These are phyloP conservation scores for Drosophila rufa DNA, from an alignment of 1,140 invertebrate genomes.

Conservation along the genomic window DNA sequence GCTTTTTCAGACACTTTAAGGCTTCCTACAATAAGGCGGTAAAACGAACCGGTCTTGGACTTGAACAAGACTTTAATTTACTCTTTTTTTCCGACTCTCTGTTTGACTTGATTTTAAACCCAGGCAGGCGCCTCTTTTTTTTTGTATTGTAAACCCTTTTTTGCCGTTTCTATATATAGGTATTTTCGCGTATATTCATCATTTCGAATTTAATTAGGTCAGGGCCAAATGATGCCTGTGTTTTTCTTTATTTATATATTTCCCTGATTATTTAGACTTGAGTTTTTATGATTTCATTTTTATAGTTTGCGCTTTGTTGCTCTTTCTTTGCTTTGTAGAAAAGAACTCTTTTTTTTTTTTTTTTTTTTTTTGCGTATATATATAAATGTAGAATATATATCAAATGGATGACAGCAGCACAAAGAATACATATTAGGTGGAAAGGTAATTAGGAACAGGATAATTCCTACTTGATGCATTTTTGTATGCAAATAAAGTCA, in stretches of 20 bases:
- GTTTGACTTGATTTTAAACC: conserved; percentile 1
- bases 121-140: neutral
- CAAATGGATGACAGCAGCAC: conserved; percentile 1
- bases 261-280: neutral
- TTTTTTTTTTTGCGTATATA: neutral
- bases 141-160: conserved; percentile 38
- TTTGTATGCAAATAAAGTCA: neutral
- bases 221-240: conserved; percentile 47
- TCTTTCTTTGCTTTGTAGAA: conserved; percentile 12
- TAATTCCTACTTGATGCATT: neutral
- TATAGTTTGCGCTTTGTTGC: conserved; percentile 19
- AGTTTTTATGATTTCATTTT: conserved; percentile 15
- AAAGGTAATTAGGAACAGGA: neutral
- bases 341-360: neutral
- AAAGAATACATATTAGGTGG: neutral
- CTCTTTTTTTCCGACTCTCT: conserved; percentile 12
- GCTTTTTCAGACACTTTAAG: conserved; percentile 65
- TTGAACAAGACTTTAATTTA: conserved; percentile 26
- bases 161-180: conserved; percentile 28
- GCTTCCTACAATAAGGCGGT: conserved; percentile 59
- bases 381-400: conserved; percentile 1
- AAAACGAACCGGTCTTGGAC: conserved; percentile 45
- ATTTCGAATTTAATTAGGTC: conserved; percentile 65
- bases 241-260: conserved; percentile 19
- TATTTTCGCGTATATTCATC: conserved; percentile 39